These are phyloP conservation scores for Cosmorhoe ocellata DNA, from an alignment of 2,888 invertebrate genomes.

Conservation along the genomic window DNA sequence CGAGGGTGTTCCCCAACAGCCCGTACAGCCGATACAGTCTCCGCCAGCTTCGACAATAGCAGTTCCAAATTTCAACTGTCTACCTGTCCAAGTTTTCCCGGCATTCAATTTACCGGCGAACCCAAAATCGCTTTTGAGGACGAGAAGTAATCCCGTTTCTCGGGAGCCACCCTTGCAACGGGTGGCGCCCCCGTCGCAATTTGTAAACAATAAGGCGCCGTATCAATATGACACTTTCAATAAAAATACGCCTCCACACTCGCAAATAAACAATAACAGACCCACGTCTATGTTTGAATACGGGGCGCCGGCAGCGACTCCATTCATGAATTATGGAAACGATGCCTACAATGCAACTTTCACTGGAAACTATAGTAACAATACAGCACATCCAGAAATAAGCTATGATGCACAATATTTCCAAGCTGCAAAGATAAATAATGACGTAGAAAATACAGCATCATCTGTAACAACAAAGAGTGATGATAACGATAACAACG, in stretches of 20 bases:
- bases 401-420: slow-evolving; percentile 60
- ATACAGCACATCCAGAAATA: slow-evolving; percentile 52
- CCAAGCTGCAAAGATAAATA: slow-evolving; percentile 38
- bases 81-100: slow-evolving; percentile 80
- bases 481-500: slow-evolving; percentile 20
- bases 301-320: slow-evolving; percentile 36
- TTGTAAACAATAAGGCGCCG: slow-evolving; percentile 43
- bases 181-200: slow-evolving; percentile 37
- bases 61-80: slow-evolving; percentile 72
- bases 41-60: slow-evolving; percentile 73
- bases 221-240: slow-evolving; percentile 44
- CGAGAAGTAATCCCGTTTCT: slow-evolving; percentile 64
- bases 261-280: slow-evolving; percentile 53
- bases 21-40: slow-evolving; percentile 75
- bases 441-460: slow-evolving; percentile 30
- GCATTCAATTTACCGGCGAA: slow-evolving; percentile 87
- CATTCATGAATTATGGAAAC: slow-evolving; percentile 47
- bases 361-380: slow-evolving; percentile 44
- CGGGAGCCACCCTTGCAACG: slow-evolving; percentile 45
- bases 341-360: slow-evolving; percentile 43
- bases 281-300: slow-evolving; percentile 54
- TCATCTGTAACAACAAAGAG: slow-evolving; percentile 26
- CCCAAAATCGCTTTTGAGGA: slow-evolving; percentile 81
- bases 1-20: slow-evolving; percentile 87
- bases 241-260: slow-evolving; percentile 43